A percentile compares a stretch with the other conserved stretches of the same genome.
These are phyloP conservation scores for Asobara japonica DNA, from an alignment of 1,140 invertebrate species.

Conservation along the genomic window DNA sequence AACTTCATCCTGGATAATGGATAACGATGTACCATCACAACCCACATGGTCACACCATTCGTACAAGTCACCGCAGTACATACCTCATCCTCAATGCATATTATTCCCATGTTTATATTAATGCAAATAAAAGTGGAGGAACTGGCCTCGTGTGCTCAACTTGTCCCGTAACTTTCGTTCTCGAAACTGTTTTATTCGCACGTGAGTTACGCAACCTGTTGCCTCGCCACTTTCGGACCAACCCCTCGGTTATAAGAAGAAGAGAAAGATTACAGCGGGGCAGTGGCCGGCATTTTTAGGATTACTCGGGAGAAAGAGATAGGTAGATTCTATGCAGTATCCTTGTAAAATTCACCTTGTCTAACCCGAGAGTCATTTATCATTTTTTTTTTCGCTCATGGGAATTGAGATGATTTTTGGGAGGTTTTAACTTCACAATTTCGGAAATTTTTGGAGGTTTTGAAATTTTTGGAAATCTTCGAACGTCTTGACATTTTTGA, in stretches of 20 bases:
- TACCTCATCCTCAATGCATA: constrained; percentile 3
- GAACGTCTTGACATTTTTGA: no score
- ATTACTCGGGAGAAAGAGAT: neutral
- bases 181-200: constrained; percentile 22
- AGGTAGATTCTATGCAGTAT: neutral
- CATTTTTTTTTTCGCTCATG: neutral
- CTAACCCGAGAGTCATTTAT: neutral
- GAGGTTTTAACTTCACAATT: neutral
- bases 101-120: constrained; percentile 3
- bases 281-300: constrained; percentile 16
- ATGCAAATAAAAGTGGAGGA: neutral
- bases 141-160: neutral
- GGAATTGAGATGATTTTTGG: neutral
- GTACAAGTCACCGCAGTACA: neutral
- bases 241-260: constrained; percentile 10
- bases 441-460: neutral
- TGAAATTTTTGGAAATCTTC: neutral
- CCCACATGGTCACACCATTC: constrained; percentile 3
- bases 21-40: neutral
- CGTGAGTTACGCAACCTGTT: constrained; percentile 32
- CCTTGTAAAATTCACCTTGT: neutral
- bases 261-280: neutral
- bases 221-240: constrained; percentile 22
- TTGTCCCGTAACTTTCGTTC: constrained; percentile 37
- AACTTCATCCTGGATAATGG: constrained; percentile 20